Conservation (phyloP, 1,140 invertebrate genomes). For the Laodelphax striatellus region DNA sequence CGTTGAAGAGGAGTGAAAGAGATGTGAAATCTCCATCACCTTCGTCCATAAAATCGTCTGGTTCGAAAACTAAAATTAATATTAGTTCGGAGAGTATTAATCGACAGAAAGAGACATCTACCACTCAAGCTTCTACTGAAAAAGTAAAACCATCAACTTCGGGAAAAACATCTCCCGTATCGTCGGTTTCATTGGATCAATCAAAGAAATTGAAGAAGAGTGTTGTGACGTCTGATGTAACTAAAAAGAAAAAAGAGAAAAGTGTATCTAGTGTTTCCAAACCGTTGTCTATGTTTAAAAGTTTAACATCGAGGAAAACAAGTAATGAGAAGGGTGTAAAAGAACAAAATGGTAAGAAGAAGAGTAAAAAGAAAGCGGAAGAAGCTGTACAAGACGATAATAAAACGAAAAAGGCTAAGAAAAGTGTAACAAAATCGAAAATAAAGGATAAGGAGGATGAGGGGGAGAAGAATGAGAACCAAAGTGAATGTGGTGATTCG, state of each 20-base stretch:
- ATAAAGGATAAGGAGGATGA: conserved; percentile 6
- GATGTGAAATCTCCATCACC: not conserved
- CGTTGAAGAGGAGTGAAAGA: not conserved
- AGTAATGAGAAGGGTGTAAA: conserved; percentile 24
- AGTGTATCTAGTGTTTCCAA: conserved; percentile 11
- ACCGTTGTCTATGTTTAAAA: conserved; percentile 22
- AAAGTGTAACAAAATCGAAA: conserved; percentile 16
- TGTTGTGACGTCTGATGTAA: conserved; percentile 6
- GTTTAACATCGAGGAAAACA: conserved; percentile 14
- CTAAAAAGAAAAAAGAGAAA: conserved; percentile 20
- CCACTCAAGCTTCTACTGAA: conserved; percentile 21
- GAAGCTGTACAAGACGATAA: conserved; percentile 12
- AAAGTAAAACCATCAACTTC: not conserved
- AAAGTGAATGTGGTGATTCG: not conserved
- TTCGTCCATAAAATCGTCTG: not conserved
- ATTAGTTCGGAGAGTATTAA: conserved; percentile 19
- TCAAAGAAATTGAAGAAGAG: conserved; percentile 12
- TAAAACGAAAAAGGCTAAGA: conserved; percentile 24
- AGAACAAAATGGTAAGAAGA: conserved; percentile 26
- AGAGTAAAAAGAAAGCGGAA: conserved; percentile 19
- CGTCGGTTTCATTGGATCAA: not conserved
- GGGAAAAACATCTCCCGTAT: not conserved
- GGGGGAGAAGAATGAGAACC: not conserved
- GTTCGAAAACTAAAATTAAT: not conserved
- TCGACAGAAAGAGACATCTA: conserved; percentile 24